These are phyloP conservation scores for Vultur gryphus DNA, from an alignment of 2,797 vertebrate species.

Conservation along the genomic window DNA sequence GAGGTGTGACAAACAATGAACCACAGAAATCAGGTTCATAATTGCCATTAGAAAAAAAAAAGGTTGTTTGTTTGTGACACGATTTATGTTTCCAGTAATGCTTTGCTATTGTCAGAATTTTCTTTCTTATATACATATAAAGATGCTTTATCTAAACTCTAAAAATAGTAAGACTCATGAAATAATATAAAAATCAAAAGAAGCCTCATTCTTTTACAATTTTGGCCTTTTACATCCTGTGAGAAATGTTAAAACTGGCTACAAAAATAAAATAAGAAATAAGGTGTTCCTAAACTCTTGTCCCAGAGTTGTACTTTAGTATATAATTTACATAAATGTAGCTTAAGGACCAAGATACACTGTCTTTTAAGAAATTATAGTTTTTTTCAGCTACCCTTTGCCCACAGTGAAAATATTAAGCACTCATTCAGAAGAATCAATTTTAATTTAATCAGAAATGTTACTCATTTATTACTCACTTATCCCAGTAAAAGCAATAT, in stretches of 20 bases:
- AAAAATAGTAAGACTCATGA: background rate
- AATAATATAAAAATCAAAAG: background rate
- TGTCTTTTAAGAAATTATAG: background rate
- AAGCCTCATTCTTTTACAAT: background rate
- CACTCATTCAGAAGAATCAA: background rate
- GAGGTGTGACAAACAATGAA: constrained; percentile 9
- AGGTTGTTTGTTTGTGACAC: background rate
- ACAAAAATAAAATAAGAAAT: background rate
- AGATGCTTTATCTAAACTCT: background rate
- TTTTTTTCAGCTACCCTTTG: background rate
- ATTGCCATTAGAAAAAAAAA: background rate
- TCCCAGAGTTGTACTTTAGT: background rate
- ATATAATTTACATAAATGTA: background rate
- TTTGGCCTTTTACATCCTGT: background rate
- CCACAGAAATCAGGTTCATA: background rate
- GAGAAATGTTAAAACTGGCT: background rate
- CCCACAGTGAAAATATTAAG: background rate
- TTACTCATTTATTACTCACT: background rate
- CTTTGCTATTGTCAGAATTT: background rate
- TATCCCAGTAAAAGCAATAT: background rate
- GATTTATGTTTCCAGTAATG: background rate
- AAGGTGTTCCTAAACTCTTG: background rate
- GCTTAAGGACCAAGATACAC: background rate
- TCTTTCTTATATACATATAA: background rate
- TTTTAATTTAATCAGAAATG: background rate